phyloP scores from a whole-genome alignment of 2,888 invertebrate species.

The Drosophila birchii region DNA sequence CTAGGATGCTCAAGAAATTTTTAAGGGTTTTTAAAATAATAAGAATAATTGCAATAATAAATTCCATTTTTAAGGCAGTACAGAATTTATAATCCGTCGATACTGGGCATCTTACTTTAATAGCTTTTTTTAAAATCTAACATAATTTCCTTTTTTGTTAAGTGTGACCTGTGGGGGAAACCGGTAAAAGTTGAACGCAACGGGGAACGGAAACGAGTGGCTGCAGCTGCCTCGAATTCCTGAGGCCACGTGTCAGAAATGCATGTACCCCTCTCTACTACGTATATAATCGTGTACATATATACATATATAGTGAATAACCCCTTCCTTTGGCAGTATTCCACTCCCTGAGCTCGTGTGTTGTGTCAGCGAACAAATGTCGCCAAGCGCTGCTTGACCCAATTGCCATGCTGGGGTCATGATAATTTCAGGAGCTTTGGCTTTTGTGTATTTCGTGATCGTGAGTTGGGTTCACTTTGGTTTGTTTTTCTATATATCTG shows the following conservation, averaged over 20 bases:
- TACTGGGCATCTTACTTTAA: too few relatives aligned
- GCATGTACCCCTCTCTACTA: conserved; percentile 9
- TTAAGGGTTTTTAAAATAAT: not conserved
- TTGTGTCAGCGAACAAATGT: conserved; percentile 75
- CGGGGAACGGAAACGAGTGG: conserved; percentile 47
- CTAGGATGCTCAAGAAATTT: not conserved
- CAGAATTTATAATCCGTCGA: not conserved
- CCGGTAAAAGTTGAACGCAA: conserved; percentile 27
- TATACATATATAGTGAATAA: conserved; percentile 1
- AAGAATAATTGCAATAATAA: too few relatives aligned
- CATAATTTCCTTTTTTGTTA: not conserved
- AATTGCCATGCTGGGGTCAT: conserved; percentile 74
- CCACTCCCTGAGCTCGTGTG: conserved; percentile 54
- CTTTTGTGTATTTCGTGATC: conserved; percentile 72
- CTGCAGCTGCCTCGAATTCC: conserved; percentile 51
- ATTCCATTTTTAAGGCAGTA: too few relatives aligned
- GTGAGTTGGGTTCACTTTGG: conserved; percentile 44
- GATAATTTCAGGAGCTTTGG: conserved; percentile 76
- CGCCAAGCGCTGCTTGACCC: conserved; percentile 64
- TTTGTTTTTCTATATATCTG: conserved; percentile 18
- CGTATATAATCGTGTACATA: not conserved
- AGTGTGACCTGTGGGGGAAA: conserved; percentile 23
- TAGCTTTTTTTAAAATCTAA: not conserved
- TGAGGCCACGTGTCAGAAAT: conserved; percentile 62
- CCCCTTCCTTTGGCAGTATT: conserved; percentile 4